A percentile compares a stretch with the other conserved stretches of the same genome.
Evolutionary conservation across 2,113 vertebrate species (phyloP).

Genomic region (Poeciliopsis prolifica): DNA sequence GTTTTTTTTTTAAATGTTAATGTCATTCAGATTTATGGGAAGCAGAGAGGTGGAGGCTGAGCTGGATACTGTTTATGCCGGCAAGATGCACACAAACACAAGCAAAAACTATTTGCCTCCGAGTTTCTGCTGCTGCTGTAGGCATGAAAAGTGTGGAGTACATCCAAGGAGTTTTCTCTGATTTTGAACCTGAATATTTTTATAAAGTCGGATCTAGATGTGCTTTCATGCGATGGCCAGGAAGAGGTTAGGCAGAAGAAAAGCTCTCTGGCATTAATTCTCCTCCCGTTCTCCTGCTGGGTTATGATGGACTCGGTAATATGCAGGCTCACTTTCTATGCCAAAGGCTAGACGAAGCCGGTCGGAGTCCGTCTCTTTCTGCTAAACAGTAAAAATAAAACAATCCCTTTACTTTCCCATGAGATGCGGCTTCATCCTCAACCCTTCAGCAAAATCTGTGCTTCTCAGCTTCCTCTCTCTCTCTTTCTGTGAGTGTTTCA

Average conservation of each 20-base stretch:
- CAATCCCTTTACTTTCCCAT: constrained; percentile 39
- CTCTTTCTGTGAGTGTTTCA: too few species aligned
- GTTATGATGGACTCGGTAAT: constrained; percentile 73
- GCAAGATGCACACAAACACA: constrained; percentile 60
- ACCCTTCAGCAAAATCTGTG: constrained; percentile 34
- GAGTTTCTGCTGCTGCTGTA: constrained; percentile 25
- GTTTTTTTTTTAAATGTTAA: constrained; percentile 67
- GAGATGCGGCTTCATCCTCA: constrained; percentile 41
- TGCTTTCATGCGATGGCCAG: neutral
- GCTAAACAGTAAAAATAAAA: constrained; percentile 57
- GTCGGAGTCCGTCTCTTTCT: constrained; percentile 47
- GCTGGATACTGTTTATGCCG: constrained; percentile 61
- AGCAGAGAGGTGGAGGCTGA: constrained; percentile 50
- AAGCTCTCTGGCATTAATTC: constrained; percentile 59
- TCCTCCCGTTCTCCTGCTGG: constrained; percentile 66
- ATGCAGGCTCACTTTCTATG: constrained; percentile 75
- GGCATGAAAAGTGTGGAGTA: constrained; percentile 8
- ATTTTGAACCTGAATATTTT: neutral
- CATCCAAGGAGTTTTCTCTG: constrained; percentile 13
- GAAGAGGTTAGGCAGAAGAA: constrained; percentile 41
- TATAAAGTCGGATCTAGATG: neutral
- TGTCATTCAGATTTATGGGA: constrained; percentile 76
- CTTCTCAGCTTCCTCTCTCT: neutral
- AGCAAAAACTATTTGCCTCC: constrained; percentile 47
- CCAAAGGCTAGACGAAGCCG: constrained; percentile 62